Evolutionary conservation across 2,888 invertebrate genomes (phyloP), one percentile per base, ranked within the genome.

Genomic region (Lycocerus yunnanus): DNA sequence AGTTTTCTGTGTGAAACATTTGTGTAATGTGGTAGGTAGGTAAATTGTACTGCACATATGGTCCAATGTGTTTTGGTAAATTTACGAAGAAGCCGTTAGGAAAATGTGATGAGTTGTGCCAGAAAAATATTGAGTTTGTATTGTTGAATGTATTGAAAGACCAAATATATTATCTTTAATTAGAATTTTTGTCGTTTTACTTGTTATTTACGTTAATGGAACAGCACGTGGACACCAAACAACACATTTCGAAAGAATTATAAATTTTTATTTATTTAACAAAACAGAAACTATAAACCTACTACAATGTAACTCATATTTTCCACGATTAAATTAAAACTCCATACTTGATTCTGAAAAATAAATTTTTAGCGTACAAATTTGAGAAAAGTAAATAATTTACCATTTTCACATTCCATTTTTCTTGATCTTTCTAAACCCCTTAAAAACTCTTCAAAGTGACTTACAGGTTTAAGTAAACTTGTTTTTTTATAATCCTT

Each of bases 401-500:
- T 21, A 66, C 58, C 27, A n/a, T 67, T 73, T 20, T 6, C 14
- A 8, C 15, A 4, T 13, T 69, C 24, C 14, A 58, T 24, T 24
- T 13, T 72, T 58, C 68, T 69, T n/a, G 67, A 67, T 21, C 76
- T 81, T 68, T 92, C 92, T 69, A 95, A 82, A 66, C 89, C 89
- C 71, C 92, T 88, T 13, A 95, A 85, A 86, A 95, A 95, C 81
- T 92, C 91, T 80, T 93, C 92, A 84, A 95, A 95, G 2, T 93
- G 86, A 68, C 90, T 88, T 8, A 94, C 88, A 11, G 91, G 89
- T 77, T 92, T 91, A 71, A 91, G 90, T 83, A 95, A 87, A 76
- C 92, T 92, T 0, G 95, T 95, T 84, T 93, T 93, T 81, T 93
- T 93, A 82, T 92, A 94, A 84, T 94, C 93, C 85, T 92, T 91